phyloP scores from a whole-genome alignment of 30 jellyfish, hydroid and myxozoan genomes.

The Cassiopea andromeda region DNA sequence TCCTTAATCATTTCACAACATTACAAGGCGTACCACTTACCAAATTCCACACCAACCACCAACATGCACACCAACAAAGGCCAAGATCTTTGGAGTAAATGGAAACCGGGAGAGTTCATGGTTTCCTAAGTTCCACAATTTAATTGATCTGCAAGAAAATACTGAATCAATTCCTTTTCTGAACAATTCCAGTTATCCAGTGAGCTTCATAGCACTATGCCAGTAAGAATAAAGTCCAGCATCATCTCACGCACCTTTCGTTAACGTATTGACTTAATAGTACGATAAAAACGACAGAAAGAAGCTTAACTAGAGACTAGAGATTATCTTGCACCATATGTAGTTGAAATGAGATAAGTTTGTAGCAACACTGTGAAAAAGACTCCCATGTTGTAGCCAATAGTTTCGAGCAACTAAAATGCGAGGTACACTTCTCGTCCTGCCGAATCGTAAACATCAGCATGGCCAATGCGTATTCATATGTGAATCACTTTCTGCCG shows the following conservation, averaged over 20 bases:
- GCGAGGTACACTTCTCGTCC: too few relatives aligned
- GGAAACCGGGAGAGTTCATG: not conserved
- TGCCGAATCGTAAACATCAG: conserved; percentile 3
- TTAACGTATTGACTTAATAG: not conserved
- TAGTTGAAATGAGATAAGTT: too few relatives aligned
- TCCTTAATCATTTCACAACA: not conserved
- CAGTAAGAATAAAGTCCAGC: too few relatives aligned
- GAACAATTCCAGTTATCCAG: not conserved
- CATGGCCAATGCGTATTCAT: not conserved
- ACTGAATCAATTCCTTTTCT: not conserved
- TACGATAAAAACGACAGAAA: not conserved
- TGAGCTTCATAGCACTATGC: not conserved
- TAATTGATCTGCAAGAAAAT: not conserved
- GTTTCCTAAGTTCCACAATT: not conserved
- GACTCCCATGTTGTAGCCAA: too few relatives aligned
- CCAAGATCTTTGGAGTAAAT: not conserved
- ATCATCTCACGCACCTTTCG: too few relatives aligned
- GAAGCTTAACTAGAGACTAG: not conserved
- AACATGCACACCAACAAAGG: not conserved
- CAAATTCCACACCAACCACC: not conserved
- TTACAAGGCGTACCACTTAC: not conserved
- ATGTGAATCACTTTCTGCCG: not conserved
- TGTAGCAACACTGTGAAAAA: too few relatives aligned
- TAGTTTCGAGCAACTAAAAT: too few relatives aligned
- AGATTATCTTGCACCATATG: too few relatives aligned